phyloP scores from a whole-genome alignment of 2,113 vertebrate genomes.

The Pogona vitticeps region DNA sequence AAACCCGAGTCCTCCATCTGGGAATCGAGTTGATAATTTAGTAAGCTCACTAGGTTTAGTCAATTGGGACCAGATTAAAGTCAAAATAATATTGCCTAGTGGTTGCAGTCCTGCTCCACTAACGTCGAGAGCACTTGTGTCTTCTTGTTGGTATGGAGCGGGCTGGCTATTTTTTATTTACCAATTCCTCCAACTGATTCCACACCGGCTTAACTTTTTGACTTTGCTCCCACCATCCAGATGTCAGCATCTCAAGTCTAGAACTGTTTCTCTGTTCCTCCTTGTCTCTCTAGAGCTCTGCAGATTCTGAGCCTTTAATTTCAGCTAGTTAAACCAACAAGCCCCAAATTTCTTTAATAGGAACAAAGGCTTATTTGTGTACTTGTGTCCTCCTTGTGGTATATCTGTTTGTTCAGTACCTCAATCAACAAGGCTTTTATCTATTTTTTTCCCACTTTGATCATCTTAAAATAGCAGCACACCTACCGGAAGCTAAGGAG shows the following conservation, averaged over 20 bases:
- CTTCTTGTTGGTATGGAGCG: too few relatives aligned
- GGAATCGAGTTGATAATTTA: too few relatives aligned
- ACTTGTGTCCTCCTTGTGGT: neutral
- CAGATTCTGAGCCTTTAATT: neutral
- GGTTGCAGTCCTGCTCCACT: too few relatives aligned
- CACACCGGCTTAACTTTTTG: too few relatives aligned
- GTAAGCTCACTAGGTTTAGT: too few relatives aligned
- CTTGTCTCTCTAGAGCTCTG: neutral
- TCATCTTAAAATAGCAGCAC: slow-evolving; percentile 16
- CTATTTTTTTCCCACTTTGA: slow-evolving; percentile 10
- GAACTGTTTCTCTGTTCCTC: accelerated
- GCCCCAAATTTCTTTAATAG: neutral
- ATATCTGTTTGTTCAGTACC: neutral
- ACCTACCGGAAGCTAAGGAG: slow-evolving; percentile 28
- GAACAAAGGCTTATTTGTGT: neutral
- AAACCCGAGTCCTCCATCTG: too few relatives aligned
- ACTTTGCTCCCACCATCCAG: too few relatives aligned
- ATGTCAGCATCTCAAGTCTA: neutral
- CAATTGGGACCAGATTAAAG: too few relatives aligned
- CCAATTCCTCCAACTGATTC: neutral
- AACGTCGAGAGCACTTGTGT: too few relatives aligned
- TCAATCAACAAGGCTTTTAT: slow-evolving; percentile 25
- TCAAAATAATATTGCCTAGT: too few relatives aligned
- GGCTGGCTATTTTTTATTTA: neutral
- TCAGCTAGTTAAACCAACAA: neutral